phyloP scores from a whole-genome alignment of 1,140 invertebrate genomes.

The Vanessa tameamea region DNA sequence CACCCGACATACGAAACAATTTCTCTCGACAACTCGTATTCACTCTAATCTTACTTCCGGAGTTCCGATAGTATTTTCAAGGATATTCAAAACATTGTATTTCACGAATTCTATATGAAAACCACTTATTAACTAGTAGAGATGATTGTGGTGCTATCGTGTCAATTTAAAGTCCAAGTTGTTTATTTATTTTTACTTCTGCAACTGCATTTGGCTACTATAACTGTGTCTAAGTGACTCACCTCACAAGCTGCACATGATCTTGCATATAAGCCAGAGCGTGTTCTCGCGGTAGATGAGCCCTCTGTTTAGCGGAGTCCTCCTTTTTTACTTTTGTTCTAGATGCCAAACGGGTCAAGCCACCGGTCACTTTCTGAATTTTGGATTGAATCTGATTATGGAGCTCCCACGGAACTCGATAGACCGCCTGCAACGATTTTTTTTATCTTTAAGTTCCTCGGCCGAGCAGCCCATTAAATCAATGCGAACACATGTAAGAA shows the following conservation, averaged over 20 bases:
- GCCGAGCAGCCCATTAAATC: too few species aligned
- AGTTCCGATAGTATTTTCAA: too few species aligned
- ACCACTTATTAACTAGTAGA: too few species aligned
- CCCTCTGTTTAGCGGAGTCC: slow-evolving; percentile 78
- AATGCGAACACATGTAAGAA: too few species aligned
- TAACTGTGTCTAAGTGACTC: slow-evolving; percentile 16
- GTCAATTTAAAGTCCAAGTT: too few species aligned
- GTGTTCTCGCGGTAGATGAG: slow-evolving; percentile 79
- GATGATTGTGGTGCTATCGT: too few species aligned
- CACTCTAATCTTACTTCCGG: too few species aligned
- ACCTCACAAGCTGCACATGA: slow-evolving; percentile 80
- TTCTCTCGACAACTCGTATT: too few species aligned
- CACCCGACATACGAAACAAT: background rate
- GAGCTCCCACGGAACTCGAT: slow-evolving; percentile 92
- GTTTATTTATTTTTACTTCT: too few species aligned
- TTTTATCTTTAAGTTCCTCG: too few species aligned
- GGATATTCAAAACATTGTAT: too few species aligned
- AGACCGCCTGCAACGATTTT: slow-evolving; percentile 81
- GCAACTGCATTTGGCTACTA: background rate
- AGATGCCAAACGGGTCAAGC: slow-evolving; percentile 92
- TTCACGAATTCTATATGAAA: too few species aligned
- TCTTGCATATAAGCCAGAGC: slow-evolving; percentile 76
- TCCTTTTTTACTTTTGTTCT: slow-evolving; percentile 91
- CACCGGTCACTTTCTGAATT: slow-evolving; percentile 97
- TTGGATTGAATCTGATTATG: slow-evolving; percentile 98